Conservation (phyloP, 2,888 invertebrate genomes). For the Tipula unca region DNA sequence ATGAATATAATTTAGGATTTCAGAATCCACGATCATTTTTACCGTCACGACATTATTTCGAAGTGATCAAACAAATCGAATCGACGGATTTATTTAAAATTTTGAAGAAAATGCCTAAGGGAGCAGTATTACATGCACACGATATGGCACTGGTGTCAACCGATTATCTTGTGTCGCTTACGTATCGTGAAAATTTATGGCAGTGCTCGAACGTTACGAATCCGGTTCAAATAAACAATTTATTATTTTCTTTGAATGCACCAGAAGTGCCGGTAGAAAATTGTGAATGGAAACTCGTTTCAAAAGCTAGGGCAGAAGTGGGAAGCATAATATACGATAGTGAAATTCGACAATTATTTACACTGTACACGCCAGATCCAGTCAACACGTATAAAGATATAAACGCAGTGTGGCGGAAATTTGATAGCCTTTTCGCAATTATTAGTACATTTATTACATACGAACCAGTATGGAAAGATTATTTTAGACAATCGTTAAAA, state of each 20-base stretch:
- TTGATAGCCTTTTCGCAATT: slow-evolving; percentile 48
- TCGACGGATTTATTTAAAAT: slow-evolving; percentile 56
- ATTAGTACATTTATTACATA: slow-evolving; percentile 50
- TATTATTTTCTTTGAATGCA: slow-evolving; percentile 34
- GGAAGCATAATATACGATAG: slow-evolving; percentile 43
- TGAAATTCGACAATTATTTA: slow-evolving; percentile 46
- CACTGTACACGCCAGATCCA: slow-evolving; percentile 46
- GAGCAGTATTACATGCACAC: slow-evolving; percentile 61
- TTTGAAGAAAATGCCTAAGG: slow-evolving; percentile 65
- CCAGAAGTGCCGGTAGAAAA: slow-evolving; percentile 20
- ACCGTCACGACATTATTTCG: slow-evolving; percentile 58
- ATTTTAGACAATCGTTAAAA: slow-evolving; percentile 54
- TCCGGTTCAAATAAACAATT: slow-evolving; percentile 30
- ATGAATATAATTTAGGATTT: slow-evolving; percentile 48
- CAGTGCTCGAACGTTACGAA: slow-evolving; percentile 34
- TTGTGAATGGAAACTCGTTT: slow-evolving; percentile 45
- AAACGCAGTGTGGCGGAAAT: slow-evolving; percentile 51
- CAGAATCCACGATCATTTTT: slow-evolving; percentile 50
- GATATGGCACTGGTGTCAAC: slow-evolving; percentile 54
- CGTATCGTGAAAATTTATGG: slow-evolving; percentile 53
- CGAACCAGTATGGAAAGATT: slow-evolving; percentile 55
- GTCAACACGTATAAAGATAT: slow-evolving; percentile 45
- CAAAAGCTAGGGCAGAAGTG: slow-evolving; percentile 38
- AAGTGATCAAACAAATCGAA: slow-evolving; percentile 49
- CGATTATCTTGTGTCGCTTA: slow-evolving; percentile 54